Percentiles rank a stretch among this genome's conserved stretches.
phyloP scores from a whole-genome alignment of 2,888 invertebrate species.

The Gisinianus flammeolus region DNA sequence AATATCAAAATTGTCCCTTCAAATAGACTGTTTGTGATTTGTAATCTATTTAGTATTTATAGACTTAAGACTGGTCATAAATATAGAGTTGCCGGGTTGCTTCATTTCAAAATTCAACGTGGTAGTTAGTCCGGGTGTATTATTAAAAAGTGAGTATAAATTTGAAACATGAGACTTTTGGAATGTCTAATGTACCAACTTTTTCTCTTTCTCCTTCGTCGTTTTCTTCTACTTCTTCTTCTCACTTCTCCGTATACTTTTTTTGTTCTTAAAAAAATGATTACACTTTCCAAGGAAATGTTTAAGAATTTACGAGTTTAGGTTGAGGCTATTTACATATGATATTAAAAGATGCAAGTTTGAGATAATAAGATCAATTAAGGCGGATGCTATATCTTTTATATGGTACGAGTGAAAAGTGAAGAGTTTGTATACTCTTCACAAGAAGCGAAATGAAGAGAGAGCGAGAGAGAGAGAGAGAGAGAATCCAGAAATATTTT shows the following conservation, averaged over 20 bases:
- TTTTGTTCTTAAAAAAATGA: neutral
- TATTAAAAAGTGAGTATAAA: too few relatives aligned
- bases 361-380: constrained; percentile 18
- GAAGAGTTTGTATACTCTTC: neutral
- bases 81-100: too few relatives aligned
- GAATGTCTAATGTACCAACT: too few relatives aligned
- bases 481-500: constrained; percentile 15
- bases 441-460: neutral
- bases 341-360: constrained; percentile 20
- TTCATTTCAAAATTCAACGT: too few relatives aligned
- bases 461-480: neutral
- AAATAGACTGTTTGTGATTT: too few relatives aligned
- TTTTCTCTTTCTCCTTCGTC: neutral
- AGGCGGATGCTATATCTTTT: neutral
- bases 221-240: neutral
- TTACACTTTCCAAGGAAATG: neutral
- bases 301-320: constrained; percentile 8
- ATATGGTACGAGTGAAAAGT: neutral
- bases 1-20: too few relatives aligned
- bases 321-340: constrained; percentile 13
- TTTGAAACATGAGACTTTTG: too few relatives aligned
- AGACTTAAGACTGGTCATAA: too few relatives aligned
- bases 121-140: too few relatives aligned
- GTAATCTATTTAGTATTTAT: too few relatives aligned
- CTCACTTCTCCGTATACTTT: neutral